Percentiles rank a stretch among this genome's conserved stretches.
Conservation (phyloP, 2,888 invertebrate genomes). For the Anoplius nigerrimus region DNA sequence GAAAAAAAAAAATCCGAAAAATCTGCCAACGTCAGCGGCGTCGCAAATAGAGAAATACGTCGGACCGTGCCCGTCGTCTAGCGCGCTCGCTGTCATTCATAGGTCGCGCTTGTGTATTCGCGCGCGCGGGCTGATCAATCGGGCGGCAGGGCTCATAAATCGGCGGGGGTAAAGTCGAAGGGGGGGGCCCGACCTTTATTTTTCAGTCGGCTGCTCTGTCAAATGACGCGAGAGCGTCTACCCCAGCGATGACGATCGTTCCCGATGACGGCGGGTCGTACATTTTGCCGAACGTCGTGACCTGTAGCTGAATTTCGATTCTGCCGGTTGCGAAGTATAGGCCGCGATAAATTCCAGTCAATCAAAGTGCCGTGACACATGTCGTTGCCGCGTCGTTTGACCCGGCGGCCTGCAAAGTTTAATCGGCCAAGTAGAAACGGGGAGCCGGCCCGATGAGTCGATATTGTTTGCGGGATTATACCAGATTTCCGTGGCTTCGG, state of each 20-base stretch:
- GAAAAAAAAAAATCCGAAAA: too few species aligned
- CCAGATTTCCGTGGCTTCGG: too few species aligned
- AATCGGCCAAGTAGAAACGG: too few species aligned
- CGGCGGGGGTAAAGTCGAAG: constrained; percentile 1
- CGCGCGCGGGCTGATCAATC: constrained; percentile 7
- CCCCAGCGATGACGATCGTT: constrained; percentile 36
- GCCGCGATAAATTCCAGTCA: neutral
- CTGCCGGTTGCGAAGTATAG: neutral
- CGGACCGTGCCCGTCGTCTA: too few species aligned
- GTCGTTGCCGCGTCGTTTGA: constrained; percentile 2
- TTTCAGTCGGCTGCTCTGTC: constrained; percentile 48
- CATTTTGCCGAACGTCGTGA: too few species aligned
- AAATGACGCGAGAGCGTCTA: constrained; percentile 57
- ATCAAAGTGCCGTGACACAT: constrained; percentile 1
- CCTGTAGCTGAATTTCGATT: neutral
- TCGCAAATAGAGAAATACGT: too few species aligned
- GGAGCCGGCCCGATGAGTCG: too few species aligned
- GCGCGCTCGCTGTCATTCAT: neutral
- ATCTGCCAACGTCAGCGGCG: too few species aligned
- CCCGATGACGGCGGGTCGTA: neutral
- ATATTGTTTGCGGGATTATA: too few species aligned
- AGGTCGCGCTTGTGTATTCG: neutral
- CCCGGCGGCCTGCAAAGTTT: too few species aligned
- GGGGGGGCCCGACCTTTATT: constrained; percentile 45
- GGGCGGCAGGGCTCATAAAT: constrained; percentile 29